Evolutionary conservation across 1,140 invertebrate genomes (phyloP).

Genomic region (Aphelenchoides fujianensis): DNA sequence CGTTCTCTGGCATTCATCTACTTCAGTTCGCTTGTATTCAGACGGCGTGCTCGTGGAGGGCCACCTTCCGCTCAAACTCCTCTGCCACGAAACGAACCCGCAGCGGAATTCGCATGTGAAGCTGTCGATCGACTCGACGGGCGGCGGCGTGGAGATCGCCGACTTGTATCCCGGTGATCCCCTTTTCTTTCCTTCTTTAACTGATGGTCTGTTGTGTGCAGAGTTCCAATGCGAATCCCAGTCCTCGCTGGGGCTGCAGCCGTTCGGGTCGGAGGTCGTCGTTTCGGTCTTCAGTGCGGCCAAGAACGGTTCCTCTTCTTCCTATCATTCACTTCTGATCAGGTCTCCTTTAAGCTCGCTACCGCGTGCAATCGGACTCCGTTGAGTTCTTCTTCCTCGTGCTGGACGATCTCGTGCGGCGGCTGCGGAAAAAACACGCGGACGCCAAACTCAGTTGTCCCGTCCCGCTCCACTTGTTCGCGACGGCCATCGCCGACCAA

Average conservation of each 20-base stretch:
- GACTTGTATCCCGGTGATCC: slow-evolving; percentile 39
- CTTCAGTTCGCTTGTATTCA: background rate
- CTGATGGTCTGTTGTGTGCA: no score
- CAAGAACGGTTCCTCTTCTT: slow-evolving; percentile 36
- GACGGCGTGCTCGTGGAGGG: slow-evolving; percentile 14
- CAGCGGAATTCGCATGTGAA: slow-evolving; percentile 37
- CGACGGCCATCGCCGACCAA: slow-evolving; percentile 35
- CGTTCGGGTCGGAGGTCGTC: slow-evolving; percentile 26
- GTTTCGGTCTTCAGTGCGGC: slow-evolving; percentile 43
- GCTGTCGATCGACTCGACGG: slow-evolving; percentile 36
- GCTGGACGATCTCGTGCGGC: slow-evolving; percentile 33
- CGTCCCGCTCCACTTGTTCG: slow-evolving; percentile 48
- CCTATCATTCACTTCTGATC: background rate
- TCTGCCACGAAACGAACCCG: slow-evolving; percentile 30
- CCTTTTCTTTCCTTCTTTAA: no score
- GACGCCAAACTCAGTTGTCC: slow-evolving; percentile 45
- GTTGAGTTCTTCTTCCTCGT: slow-evolving; percentile 44
- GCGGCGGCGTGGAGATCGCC: slow-evolving; percentile 23
- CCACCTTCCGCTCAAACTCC: slow-evolving; percentile 29
- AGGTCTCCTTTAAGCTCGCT: slow-evolving; percentile 36
- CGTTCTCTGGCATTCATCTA: background rate
- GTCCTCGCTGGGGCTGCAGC: slow-evolving; percentile 43
- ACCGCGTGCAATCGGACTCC: slow-evolving; percentile 48
- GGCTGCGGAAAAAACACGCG: slow-evolving; percentile 37
- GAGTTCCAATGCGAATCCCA: slow-evolving; percentile 40